Base-by-base conservation (phyloP, 2,888 invertebrate genomes). In the Phorcus lineatus region DNA sequence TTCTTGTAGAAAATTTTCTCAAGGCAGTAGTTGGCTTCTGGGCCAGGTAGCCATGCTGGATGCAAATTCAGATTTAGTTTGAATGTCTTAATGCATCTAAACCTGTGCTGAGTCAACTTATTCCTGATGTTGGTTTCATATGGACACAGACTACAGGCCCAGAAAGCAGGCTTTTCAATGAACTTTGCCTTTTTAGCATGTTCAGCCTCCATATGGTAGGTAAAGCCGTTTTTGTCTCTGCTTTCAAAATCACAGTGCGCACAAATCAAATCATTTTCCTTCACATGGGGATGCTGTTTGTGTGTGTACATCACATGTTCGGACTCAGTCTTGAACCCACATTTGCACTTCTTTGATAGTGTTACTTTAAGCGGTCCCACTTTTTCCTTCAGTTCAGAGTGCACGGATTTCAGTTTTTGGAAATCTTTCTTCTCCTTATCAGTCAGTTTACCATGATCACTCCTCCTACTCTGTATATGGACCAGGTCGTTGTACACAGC, bases 121-220 rank as follows among this genome's bases (percentile, higher is more conserved):
- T 97, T 97, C 93, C 97, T 98, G 79, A 97, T 97, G 90, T 97
- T 97, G 89, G 97, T 97, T 93, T 98, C 98, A 91, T 97, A 98
- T 0, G 97, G 96, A 94, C 98, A 98, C 91, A 97, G 96, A 0
- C 97, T 96, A 92, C 98, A 98, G 92, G 97, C 97, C 93, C 97
- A 97, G 93, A 96, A 96, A 0, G 97, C 96, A 36, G 96, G 96
- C 0, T 97, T 96, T 85, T 97, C 95, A 89, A 97, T 97, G 82
- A 98, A 93, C 83, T 96, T 95, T 6, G 97, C 97, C 88, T 96
- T 95, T 19, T 96, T 95, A 87, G 96, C 96, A 93, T 98, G 98
- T 90, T 96, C 96, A 0, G 96, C 96, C 92, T 98, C 97, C 97
- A 98, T 97, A 91, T 98, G 98, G 91, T 96, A 96, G 28, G 97